These are phyloP conservation scores for Acanthornis magna DNA, from an alignment of 2,797 vertebrate species.

Conservation along the genomic window DNA sequence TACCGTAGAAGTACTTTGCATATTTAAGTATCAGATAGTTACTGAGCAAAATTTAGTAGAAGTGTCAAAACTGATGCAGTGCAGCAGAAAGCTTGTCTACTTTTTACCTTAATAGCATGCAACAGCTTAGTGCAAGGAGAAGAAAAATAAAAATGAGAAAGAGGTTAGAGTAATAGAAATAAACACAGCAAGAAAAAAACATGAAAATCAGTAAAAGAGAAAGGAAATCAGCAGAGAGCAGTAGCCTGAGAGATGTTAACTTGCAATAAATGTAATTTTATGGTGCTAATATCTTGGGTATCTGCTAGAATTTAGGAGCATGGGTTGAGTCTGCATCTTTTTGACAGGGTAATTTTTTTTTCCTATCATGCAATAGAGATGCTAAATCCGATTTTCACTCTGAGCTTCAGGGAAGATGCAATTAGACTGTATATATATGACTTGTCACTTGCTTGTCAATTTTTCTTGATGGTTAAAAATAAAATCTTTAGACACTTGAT, in stretches of 20 bases:
- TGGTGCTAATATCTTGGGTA: constrained; percentile 18
- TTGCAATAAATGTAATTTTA: constrained; percentile 47
- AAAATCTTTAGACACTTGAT: constrained; percentile 60
- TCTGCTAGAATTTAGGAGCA: constrained; percentile 26
- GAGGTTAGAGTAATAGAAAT: background rate
- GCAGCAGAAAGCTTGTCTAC: background rate
- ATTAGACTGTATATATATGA: constrained; percentile 55
- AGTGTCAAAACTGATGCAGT: background rate
- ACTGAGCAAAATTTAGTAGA: background rate
- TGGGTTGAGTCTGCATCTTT: constrained; percentile 4
- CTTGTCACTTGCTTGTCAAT: constrained; percentile 69
- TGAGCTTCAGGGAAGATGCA: constrained; percentile 25
- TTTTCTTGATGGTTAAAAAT: constrained; percentile 54
- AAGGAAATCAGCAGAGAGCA: background rate
- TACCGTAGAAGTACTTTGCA: background rate
- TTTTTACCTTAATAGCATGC: background rate
- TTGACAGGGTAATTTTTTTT: constrained; percentile 34
- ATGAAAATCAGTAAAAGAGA: background rate
- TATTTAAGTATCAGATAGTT: background rate
- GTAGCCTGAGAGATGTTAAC: background rate
- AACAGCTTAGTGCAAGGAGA: background rate
- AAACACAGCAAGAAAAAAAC: background rate
- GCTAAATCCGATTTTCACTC: constrained; percentile 52
- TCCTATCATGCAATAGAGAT: constrained; percentile 37
- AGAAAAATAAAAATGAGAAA: background rate